These are phyloP conservation scores for Bombus difficillimus DNA, from an alignment of 1,140 invertebrate genomes.

Conservation along the genomic window DNA sequence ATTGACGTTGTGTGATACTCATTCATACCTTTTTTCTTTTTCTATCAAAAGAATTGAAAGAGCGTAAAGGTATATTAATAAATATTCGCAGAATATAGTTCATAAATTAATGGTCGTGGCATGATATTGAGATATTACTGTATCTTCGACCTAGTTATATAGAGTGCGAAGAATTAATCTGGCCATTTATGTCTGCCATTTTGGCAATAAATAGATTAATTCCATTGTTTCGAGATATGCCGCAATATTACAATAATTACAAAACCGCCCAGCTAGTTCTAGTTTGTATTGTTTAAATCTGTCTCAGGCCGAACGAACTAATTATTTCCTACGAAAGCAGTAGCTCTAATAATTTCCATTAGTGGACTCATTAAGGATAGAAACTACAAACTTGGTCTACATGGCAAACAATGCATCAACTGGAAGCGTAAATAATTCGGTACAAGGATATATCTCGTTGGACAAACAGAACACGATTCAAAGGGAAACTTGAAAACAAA, in stretches of 20 bases:
- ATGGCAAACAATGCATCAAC: background rate
- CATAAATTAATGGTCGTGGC: background rate
- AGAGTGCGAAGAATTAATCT: background rate
- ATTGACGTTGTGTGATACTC: background rate
- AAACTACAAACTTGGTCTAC: background rate
- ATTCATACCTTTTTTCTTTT: background rate
- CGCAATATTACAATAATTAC: slow-evolving; percentile 24
- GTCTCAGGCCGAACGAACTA: background rate
- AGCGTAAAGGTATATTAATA: background rate
- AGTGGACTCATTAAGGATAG: background rate
- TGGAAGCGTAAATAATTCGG: background rate
- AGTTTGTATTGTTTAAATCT: background rate
- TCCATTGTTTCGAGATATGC: background rate
- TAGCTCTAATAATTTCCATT: background rate
- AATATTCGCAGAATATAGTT: background rate
- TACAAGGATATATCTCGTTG: too few relatives aligned
- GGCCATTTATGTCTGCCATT: background rate
- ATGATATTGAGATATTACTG: background rate
- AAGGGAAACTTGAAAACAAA: background rate
- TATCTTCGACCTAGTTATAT: background rate
- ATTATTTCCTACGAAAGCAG: background rate
- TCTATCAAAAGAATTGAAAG: background rate
- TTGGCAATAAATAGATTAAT: slow-evolving; percentile 18
- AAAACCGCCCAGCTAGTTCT: background rate
- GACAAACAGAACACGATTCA: background rate